Conservation (phyloP, 2,888 invertebrate species). For the Mesoligia furuncula region DNA sequence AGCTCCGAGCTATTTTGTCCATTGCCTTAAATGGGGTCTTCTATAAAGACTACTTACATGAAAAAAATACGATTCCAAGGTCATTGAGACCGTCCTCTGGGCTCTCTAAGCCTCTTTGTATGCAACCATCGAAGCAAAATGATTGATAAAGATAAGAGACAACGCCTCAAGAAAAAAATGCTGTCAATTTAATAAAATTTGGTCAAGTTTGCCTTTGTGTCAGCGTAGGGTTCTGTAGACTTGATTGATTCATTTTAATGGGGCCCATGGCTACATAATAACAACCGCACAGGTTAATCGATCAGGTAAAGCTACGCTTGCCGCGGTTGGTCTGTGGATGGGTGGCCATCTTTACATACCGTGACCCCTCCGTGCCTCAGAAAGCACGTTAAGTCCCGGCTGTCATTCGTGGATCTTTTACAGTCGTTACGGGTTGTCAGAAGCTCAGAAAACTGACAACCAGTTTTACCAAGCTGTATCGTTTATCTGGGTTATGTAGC, state of each 20-base stretch:
- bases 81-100: conserved; percentile 51
- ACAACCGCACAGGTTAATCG: too few species aligned
- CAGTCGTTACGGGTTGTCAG: not conserved
- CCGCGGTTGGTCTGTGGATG: not conserved
- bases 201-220: not conserved
- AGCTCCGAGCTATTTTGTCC: conserved; percentile 33
- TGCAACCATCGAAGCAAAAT: conserved; percentile 74
- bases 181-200: conserved; percentile 69
- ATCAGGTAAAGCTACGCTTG: too few species aligned
- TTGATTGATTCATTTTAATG: conserved; percentile 5
- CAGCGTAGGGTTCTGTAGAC: conserved; percentile 8
- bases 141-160: conserved; percentile 76
- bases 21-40: conserved; percentile 32
- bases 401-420: not conserved
- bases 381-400: not conserved
- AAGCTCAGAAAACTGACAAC: not conserved
- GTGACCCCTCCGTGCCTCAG: not conserved
- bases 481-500: not conserved
- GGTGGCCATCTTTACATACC: too few species aligned
- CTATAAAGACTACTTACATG: conserved; percentile 58
- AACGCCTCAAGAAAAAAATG: conserved; percentile 64
- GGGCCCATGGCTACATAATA: too few species aligned
- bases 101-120: conserved; percentile 67
- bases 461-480: not conserved
- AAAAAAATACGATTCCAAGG: conserved; percentile 59